Evolutionary conservation across 2,888 invertebrate genomes (phyloP).

Genomic region (Acleris holmiana): DNA sequence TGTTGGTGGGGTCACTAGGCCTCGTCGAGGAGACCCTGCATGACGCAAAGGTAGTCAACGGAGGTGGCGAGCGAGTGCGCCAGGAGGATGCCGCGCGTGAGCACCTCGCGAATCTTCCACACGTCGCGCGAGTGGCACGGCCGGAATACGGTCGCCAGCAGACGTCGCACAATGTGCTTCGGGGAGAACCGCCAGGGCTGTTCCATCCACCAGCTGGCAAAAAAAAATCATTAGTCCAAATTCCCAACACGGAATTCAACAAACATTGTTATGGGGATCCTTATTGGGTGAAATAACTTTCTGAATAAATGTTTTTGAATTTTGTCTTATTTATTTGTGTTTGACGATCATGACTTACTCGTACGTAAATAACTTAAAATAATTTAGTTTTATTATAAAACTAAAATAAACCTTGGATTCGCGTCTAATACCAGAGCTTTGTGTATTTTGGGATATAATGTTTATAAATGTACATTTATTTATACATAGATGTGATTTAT

Average conservation of each 20-base stretch:
- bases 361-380: too few species aligned
- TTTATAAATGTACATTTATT: too few species aligned
- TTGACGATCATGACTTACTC: too few species aligned
- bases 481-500: too few species aligned
- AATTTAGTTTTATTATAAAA: too few species aligned
- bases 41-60: slow-evolving; percentile 77
- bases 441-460: too few species aligned
- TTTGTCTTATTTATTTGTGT: too few species aligned
- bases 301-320: too few species aligned
- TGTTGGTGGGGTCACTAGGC: slow-evolving; percentile 41
- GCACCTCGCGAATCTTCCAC: slow-evolving; percentile 75
- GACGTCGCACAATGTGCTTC: slow-evolving; percentile 55
- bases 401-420: too few species aligned
- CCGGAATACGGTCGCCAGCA: slow-evolving; percentile 51
- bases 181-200: slow-evolving; percentile 69
- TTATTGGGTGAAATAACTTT: too few species aligned
- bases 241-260: background rate
- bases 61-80: slow-evolving; percentile 77
- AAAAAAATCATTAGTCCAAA: background rate
- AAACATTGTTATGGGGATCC: too few species aligned
- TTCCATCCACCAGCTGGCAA: slow-evolving; percentile 66
- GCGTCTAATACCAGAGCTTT: too few species aligned
- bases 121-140: slow-evolving; percentile 55
- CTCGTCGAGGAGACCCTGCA: slow-evolving; percentile 77
- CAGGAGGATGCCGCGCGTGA: slow-evolving; percentile 71